A percentile compares a stretch with the other conserved stretches of the same genome.
These are phyloP conservation scores for Lytechinus pictus DNA, from an alignment of 35 echinoderm and acorn worm genomes.

Conservation along the genomic window DNA sequence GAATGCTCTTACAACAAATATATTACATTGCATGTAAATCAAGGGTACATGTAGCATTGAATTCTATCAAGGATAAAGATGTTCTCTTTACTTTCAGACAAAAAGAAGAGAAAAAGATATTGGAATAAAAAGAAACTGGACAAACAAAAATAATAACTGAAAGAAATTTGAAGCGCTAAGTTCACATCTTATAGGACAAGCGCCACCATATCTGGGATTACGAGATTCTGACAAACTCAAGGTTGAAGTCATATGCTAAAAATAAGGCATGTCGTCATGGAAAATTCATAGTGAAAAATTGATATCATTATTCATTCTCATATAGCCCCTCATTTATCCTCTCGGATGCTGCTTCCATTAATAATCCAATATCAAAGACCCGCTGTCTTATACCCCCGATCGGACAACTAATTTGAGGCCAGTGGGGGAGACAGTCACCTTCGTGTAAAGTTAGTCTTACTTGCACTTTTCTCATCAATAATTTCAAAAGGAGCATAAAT, in stretches of 20 bases:
- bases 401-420: slow-evolving; percentile 9
- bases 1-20: no score
- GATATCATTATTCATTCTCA: neutral
- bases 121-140: no score
- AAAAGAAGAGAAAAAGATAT: no score
- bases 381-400: neutral
- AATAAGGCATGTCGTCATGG: neutral
- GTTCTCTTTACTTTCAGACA: no score
- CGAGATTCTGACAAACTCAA: neutral
- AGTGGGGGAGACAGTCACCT: neutral
- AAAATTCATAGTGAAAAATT: neutral
- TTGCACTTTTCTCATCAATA: neutral
- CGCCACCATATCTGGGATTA: neutral
- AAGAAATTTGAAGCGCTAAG: neutral
- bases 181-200: neutral
- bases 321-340: slow-evolving; percentile 3
- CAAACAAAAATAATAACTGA: neutral
- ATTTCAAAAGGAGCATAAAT: neutral
- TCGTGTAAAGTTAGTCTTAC: neutral
- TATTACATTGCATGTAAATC: no score
- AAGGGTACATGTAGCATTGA: no score
- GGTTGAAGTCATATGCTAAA: neutral
- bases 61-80: no score
- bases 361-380: slow-evolving; percentile 8
- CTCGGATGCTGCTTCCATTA: neutral